These are phyloP conservation scores for Gymnodraco acuticeps DNA, from an alignment of 2,797 vertebrate genomes.

Conservation along the genomic window DNA sequence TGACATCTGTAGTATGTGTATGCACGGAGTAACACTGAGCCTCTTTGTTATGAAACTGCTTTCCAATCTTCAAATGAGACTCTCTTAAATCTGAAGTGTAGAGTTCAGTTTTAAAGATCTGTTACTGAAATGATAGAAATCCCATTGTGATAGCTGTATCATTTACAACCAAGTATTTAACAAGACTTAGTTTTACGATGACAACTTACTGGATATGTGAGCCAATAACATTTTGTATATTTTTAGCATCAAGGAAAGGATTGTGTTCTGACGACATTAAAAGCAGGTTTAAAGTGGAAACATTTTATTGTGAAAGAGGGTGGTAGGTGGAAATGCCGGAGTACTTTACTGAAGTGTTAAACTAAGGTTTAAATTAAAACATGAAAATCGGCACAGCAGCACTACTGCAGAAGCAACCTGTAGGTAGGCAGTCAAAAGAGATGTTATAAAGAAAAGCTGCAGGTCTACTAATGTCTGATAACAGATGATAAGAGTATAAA, in stretches of 20 bases:
- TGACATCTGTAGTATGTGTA: background rate
- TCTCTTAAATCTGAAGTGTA: background rate
- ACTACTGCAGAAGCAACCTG: conserved; percentile 32
- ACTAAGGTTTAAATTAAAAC: conserved; percentile 51
- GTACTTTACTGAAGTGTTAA: conserved; percentile 69
- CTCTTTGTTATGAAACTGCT: background rate
- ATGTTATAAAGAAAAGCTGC: conserved; percentile 7
- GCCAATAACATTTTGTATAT: conserved; percentile 37
- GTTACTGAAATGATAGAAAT: conserved; percentile 21
- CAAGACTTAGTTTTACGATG: conserved; percentile 35
- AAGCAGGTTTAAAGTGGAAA: conserved; percentile 54
- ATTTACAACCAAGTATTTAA: conserved; percentile 28
- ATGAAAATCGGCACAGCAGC: conserved; percentile 60
- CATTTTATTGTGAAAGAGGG: conserved; percentile 41
- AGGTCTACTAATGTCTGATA: conserved; percentile 15
- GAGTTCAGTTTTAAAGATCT: conserved; percentile 4
- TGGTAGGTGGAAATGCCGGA: conserved; percentile 24
- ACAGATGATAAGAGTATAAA: background rate
- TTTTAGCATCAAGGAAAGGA: conserved; percentile 63
- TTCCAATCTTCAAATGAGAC: background rate
- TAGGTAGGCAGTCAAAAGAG: conserved; percentile 16
- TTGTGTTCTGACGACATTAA: conserved; percentile 49
- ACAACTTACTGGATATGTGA: conserved; percentile 28
- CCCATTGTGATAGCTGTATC: conserved; percentile 6
- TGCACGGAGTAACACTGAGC: background rate